Conservation (phyloP, 2,113 vertebrate species). For the Scomber colias region DNA sequence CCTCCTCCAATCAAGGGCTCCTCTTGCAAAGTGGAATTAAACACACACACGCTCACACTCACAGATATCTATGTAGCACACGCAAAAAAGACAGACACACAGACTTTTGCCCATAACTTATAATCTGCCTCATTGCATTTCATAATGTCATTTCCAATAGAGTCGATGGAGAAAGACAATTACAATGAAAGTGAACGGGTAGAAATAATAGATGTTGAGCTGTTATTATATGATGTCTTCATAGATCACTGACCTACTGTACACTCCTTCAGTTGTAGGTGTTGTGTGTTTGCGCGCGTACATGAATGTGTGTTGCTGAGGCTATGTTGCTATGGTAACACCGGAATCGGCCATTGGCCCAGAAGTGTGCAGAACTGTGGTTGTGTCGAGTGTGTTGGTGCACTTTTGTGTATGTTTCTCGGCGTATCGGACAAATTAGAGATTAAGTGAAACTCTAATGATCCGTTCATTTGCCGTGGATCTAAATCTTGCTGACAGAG, state of each 20-base stretch:
- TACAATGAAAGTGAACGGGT: slow-evolving; percentile 13
- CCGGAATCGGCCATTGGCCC: slow-evolving; percentile 79
- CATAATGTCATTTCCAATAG: slow-evolving; percentile 43
- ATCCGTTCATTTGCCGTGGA: slow-evolving; percentile 9
- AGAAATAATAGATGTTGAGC: slow-evolving; percentile 21
- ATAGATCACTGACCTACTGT: slow-evolving; percentile 8
- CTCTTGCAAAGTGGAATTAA: slow-evolving; percentile 70
- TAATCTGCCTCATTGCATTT: slow-evolving; percentile 19
- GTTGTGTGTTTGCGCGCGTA: slow-evolving; percentile 34
- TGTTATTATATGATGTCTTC: not conserved
- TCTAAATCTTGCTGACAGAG: slow-evolving; percentile 9
- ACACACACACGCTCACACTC: slow-evolving; percentile 27
- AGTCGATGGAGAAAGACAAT: slow-evolving; percentile 24
- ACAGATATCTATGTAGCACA: slow-evolving; percentile 1
- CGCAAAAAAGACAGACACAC: not conserved
- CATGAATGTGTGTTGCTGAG: slow-evolving; percentile 45
- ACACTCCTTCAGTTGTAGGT: slow-evolving; percentile 37
- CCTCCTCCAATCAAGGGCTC: slow-evolving; percentile 84
- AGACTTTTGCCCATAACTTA: slow-evolving; percentile 29
- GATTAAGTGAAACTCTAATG: slow-evolving; percentile 75
- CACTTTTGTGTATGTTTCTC: slow-evolving; percentile 77
- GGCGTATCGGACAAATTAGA: slow-evolving; percentile 82
- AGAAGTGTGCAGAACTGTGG: slow-evolving; percentile 78
- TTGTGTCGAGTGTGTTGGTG: slow-evolving; percentile 38
- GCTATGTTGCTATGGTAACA: slow-evolving; percentile 89